These are phyloP conservation scores for Hirtodrosophila alboralis DNA, from an alignment of 2,888 invertebrate species.

Conservation along the genomic window DNA sequence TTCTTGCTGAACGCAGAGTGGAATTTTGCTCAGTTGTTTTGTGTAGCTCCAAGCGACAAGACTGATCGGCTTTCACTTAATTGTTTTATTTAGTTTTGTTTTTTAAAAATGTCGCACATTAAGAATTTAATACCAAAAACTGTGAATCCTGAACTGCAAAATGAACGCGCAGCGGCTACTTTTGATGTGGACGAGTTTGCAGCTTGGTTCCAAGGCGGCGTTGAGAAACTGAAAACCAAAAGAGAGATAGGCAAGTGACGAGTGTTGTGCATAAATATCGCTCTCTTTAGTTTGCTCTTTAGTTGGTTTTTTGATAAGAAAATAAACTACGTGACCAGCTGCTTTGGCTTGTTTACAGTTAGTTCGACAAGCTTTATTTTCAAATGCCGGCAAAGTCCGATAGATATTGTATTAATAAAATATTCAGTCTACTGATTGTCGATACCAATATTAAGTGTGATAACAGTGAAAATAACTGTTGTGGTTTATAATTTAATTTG, in stretches of 20 bases:
- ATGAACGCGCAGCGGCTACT: conserved; percentile 82
- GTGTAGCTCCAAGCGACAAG: conserved; percentile 31
- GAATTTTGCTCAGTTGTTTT: conserved; percentile 32
- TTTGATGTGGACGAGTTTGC: conserved; percentile 91
- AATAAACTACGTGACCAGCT: conserved; percentile 22
- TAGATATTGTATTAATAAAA: conserved; percentile 22
- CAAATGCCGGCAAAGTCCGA: conserved; percentile 58
- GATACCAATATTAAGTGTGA: conserved; percentile 6
- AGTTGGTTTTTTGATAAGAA: conserved; percentile 6
- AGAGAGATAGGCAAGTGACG: conserved; percentile 64
- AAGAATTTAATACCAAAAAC: conserved; percentile 63
- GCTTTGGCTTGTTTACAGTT: not conserved
- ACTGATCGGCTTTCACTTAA: conserved; percentile 17
- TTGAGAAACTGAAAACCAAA: conserved; percentile 85
- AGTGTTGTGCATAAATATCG: too few relatives aligned
- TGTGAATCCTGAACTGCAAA: conserved; percentile 75
- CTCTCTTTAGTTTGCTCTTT: not conserved
- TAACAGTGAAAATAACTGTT: conserved; percentile 17
- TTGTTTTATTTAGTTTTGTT: not conserved
- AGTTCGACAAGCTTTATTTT: too few relatives aligned
- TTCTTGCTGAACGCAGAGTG: conserved; percentile 12
- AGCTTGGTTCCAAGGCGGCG: conserved; percentile 90
- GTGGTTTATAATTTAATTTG: conserved; percentile 5
- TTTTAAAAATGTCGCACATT: conserved; percentile 59
- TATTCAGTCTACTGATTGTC: conserved; percentile 16